Conservation (phyloP, 2,888 invertebrate genomes). For the Proisotoma minuta region DNA sequence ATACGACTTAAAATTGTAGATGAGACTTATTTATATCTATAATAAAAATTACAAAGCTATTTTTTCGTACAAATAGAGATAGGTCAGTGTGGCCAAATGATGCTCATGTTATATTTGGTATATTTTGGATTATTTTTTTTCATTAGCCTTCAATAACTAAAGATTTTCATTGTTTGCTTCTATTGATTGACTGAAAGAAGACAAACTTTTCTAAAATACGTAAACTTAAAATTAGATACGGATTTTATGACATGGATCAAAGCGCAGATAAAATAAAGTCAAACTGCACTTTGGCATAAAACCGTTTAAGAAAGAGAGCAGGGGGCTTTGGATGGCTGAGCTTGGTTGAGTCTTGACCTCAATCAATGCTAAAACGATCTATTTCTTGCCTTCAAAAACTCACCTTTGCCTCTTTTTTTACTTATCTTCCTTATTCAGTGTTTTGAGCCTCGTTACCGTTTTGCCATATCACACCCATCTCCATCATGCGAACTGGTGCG, state of each 20-base stretch:
- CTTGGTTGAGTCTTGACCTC: background rate
- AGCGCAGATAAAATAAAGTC: background rate
- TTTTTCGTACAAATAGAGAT: too few relatives aligned
- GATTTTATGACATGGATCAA: background rate
- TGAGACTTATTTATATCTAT: too few relatives aligned
- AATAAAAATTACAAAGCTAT: too few relatives aligned
- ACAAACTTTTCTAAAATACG: too few relatives aligned
- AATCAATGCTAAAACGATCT: background rate
- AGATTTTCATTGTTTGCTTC: too few relatives aligned
- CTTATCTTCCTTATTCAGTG: background rate
- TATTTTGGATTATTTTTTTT: too few relatives aligned
- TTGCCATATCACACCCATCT: too few relatives aligned
- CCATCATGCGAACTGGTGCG: background rate
- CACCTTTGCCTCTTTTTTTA: slow-evolving; percentile 1
- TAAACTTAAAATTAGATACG: background rate
- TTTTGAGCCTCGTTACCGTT: background rate
- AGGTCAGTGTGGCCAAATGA: too few relatives aligned
- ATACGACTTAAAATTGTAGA: too few relatives aligned
- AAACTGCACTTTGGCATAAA: background rate
- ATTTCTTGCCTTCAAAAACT: background rate
- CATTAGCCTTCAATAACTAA: too few relatives aligned
- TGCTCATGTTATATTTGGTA: too few relatives aligned
- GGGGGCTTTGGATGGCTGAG: background rate
- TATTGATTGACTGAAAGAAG: too few relatives aligned
- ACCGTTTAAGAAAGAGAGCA: background rate